A percentile compares a stretch with the other conserved stretches of the same genome.
phyloP scores from a whole-genome alignment of 2,113 vertebrate genomes.

The Sturnira hondurensis region DNA sequence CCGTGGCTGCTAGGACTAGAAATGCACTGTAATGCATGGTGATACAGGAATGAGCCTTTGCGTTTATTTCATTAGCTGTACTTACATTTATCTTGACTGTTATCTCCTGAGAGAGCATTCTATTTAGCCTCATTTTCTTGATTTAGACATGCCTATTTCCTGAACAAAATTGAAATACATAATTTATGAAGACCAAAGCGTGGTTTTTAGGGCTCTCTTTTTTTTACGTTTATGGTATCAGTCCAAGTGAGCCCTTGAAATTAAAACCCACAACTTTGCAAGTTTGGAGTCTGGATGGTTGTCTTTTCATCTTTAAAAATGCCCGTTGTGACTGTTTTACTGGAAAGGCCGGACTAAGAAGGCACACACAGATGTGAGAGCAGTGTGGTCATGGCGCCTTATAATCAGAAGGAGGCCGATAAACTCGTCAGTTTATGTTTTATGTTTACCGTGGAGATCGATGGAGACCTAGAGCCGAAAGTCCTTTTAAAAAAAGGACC shows the following conservation, averaged over 20 bases:
- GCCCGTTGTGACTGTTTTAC: slow-evolving; percentile 64
- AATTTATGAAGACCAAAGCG: background rate
- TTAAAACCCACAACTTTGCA: background rate
- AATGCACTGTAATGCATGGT: background rate
- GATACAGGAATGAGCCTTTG: background rate
- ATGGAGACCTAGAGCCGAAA: slow-evolving; percentile 48
- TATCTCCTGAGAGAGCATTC: background rate
- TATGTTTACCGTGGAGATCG: slow-evolving; percentile 69
- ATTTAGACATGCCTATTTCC: background rate
- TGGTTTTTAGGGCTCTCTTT: background rate
- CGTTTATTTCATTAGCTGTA: background rate
- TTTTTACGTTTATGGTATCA: background rate
- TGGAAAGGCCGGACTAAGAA: slow-evolving; percentile 62
- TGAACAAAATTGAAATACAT: background rate
- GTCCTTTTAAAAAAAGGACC: too few species aligned
- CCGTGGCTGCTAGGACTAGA: background rate
- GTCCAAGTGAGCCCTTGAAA: background rate
- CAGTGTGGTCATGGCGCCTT: slow-evolving; percentile 74
- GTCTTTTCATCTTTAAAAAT: slow-evolving; percentile 72
- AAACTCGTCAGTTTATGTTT: slow-evolving; percentile 69
- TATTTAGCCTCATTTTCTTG: background rate
- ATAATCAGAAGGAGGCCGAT: slow-evolving; percentile 71
- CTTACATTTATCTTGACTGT: background rate
- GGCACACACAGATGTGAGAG: slow-evolving; percentile 69
- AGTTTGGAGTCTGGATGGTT: slow-evolving; percentile 45